Conservation (phyloP, 1,140 invertebrate genomes). For the Neodiprion virginianus region DNA sequence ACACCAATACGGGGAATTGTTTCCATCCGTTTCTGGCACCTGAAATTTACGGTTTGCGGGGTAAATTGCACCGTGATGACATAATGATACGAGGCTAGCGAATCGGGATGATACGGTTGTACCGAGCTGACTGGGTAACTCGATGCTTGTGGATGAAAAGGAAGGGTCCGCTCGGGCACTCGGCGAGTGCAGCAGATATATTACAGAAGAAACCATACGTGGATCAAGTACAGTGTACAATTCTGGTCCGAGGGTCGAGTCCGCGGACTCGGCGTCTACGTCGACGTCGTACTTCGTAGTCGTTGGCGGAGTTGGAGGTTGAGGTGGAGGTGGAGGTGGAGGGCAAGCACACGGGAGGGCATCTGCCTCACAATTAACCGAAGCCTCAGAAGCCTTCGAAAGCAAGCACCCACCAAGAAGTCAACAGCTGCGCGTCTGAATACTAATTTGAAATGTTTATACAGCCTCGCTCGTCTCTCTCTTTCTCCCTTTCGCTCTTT, state of each 20-base stretch:
- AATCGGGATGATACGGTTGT: no score
- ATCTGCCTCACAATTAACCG: conserved; percentile 60
- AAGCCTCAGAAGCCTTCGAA: conserved; percentile 57
- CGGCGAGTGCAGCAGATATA: conserved; percentile 29
- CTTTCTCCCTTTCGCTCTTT: not conserved
- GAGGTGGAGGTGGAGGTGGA: conserved; percentile 27
- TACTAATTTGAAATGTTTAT: conserved; percentile 61
- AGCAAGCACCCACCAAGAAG: conserved; percentile 45
- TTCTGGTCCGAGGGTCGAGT: conserved; percentile 12
- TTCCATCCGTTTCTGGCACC: no score
- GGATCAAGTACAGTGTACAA: conserved; percentile 13
- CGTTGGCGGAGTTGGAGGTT: conserved; percentile 14
- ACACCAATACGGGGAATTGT: no score
- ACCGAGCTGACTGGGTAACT: not conserved
- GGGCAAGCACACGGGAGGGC: conserved; percentile 31
- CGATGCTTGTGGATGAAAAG: not conserved
- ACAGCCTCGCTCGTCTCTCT: conserved; percentile 38
- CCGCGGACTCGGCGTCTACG: not conserved
- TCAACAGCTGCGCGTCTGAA: conserved; percentile 59
- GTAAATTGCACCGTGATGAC: no score
- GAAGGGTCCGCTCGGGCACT: not conserved
- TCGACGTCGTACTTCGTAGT: not conserved
- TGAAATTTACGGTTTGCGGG: no score
- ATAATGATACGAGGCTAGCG: no score
- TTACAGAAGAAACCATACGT: conserved; percentile 51